Conservation (phyloP, 2,797 vertebrate genomes). For the Antrozous pallidus region DNA sequence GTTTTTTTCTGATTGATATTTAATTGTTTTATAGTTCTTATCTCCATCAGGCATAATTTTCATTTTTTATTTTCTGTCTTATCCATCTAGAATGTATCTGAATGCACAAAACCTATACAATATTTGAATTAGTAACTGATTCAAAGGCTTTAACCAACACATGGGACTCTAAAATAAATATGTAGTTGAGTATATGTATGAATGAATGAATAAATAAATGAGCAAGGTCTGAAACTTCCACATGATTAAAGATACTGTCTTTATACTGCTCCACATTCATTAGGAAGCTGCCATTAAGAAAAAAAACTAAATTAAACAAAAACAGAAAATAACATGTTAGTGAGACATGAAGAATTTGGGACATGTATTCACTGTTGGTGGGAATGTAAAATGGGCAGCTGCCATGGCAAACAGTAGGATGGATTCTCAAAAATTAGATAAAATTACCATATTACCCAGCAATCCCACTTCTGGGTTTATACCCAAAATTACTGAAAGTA, state of each 20-base stretch:
- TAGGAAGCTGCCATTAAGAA: background rate
- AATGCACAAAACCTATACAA: background rate
- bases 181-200: background rate
- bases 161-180: background rate
- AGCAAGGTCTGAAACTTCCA: background rate
- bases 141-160: background rate
- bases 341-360: background rate
- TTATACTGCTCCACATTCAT: background rate
- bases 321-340: background rate
- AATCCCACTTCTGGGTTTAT: background rate
- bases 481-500: background rate
- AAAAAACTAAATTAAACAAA: background rate
- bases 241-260: background rate
- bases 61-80: background rate
- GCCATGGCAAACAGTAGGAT: background rate
- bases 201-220: background rate
- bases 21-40: background rate
- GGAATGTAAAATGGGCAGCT: background rate
- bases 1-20: too few species aligned
- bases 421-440: background rate
- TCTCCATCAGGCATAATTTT: background rate
- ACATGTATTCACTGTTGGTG: background rate
- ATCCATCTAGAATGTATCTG: background rate
- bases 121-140: background rate
- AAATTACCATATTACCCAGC: background rate